A percentile compares a stretch with the other conserved stretches of the same genome.
Evolutionary conservation across 2,888 invertebrate genomes (phyloP).

Genomic region (Alitta virens): DNA sequence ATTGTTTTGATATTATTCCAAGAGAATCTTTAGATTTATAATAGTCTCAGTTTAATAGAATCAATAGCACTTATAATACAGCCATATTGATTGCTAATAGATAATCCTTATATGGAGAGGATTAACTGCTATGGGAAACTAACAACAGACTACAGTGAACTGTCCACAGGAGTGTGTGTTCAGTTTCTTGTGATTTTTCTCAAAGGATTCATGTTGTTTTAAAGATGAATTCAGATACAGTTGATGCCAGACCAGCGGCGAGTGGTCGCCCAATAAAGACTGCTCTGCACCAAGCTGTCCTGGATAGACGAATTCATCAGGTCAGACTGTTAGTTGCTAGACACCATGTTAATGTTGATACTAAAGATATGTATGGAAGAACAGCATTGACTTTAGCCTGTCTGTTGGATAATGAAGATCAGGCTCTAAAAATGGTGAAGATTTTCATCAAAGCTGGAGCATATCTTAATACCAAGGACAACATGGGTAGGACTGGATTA

Average conservation of each 20-base stretch:
- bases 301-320: conserved; percentile 51
- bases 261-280: conserved; percentile 45
- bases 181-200: too few species aligned
- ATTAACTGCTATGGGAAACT: too few species aligned
- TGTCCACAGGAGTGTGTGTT: too few species aligned
- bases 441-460: conserved; percentile 45
- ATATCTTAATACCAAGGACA: conserved; percentile 41
- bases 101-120: too few species aligned
- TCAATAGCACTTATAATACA: too few species aligned
- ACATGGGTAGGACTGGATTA: conserved; percentile 47
- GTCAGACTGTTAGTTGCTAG: conserved; percentile 48
- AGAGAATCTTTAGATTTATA: too few species aligned
- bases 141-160: too few species aligned
- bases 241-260: neutral
- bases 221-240: too few species aligned
- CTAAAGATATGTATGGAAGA: conserved; percentile 47
- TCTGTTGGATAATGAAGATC: conserved; percentile 42
- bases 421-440: conserved; percentile 44
- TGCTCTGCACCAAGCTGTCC: conserved; percentile 53
- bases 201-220: too few species aligned
- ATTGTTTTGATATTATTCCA: too few species aligned
- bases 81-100: too few species aligned
- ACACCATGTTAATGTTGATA: conserved; percentile 46
- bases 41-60: too few species aligned
- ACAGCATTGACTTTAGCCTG: conserved; percentile 53